Evolutionary conservation across 2,113 vertebrate species (phyloP).

Genomic region (Coryphaenoides rupestris): DNA sequence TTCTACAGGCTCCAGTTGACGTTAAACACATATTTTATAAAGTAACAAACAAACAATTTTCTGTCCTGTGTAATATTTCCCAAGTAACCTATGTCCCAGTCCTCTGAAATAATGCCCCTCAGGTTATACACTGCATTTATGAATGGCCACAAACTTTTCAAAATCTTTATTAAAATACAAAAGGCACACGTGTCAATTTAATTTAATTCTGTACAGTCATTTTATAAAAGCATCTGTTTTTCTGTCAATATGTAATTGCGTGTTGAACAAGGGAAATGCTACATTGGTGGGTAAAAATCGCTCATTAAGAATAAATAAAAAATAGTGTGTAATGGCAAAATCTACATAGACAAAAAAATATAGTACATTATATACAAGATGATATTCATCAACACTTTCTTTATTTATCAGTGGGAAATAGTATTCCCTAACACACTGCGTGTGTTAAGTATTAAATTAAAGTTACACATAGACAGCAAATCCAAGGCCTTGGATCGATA

Average conservation of each 20-base stretch:
- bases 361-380: slow-evolving; percentile 68
- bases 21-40: background rate
- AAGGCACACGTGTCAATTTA: slow-evolving; percentile 44
- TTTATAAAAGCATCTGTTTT: slow-evolving; percentile 13
- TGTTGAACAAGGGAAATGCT: slow-evolving; percentile 34
- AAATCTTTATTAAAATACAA: slow-evolving; percentile 73
- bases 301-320: slow-evolving; percentile 40
- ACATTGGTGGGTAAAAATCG: slow-evolving; percentile 40
- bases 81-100: too few relatives aligned
- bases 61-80: too few relatives aligned
- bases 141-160: slow-evolving; percentile 63
- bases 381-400: slow-evolving; percentile 29
- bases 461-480: too few relatives aligned
- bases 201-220: slow-evolving; percentile 44
- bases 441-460: too few relatives aligned
- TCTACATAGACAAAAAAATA: slow-evolving; percentile 42
- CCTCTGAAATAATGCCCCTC: background rate
- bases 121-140: background rate
- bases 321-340: slow-evolving; percentile 27
- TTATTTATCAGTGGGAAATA: slow-evolving; percentile 31
- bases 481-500: too few relatives aligned
- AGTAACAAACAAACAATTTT: background rate
- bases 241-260: slow-evolving; percentile 29
- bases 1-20: background rate
- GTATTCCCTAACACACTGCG: too few relatives aligned